phyloP scores from a whole-genome alignment of 2,113 vertebrate genomes.

The Cranoglanis bouderius region DNA sequence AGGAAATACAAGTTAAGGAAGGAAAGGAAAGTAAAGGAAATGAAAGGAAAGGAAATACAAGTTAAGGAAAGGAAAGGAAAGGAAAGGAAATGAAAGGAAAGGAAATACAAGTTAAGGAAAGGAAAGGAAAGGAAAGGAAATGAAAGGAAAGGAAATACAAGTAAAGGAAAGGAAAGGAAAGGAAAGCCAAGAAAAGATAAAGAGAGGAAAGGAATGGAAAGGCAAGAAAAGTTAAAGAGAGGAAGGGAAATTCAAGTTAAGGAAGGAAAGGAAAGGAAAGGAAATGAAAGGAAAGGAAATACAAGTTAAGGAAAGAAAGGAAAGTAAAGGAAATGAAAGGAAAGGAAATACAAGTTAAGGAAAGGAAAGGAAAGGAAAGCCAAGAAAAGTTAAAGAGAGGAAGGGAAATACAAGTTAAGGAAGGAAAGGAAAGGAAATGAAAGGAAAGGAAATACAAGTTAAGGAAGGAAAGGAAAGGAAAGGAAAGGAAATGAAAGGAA shows the following conservation, averaged over 20 bases:
- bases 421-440: not conserved
- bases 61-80: not conserved
- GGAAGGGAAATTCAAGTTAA: not conserved
- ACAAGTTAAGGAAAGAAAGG: no score
- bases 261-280: not conserved
- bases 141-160: no score
- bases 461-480: not conserved
- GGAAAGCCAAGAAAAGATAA: not conserved
- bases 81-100: accelerated
- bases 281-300: not conserved
- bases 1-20: no score
- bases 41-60: not conserved
- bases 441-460: not conserved
- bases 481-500: not conserved
- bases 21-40: not conserved
- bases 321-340: no score
- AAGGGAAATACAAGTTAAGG: no score
- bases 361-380: not conserved
- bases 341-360: no score
- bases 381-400: no score
- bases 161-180: no score
- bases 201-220: not conserved
- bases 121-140: not conserved
- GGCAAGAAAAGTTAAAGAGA: not conserved
- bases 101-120: no score